A percentile compares a stretch with the other conserved stretches of the same genome.
Conservation (phyloP, 2,113 vertebrate genomes). For the Oceanodroma tethys region DNA sequence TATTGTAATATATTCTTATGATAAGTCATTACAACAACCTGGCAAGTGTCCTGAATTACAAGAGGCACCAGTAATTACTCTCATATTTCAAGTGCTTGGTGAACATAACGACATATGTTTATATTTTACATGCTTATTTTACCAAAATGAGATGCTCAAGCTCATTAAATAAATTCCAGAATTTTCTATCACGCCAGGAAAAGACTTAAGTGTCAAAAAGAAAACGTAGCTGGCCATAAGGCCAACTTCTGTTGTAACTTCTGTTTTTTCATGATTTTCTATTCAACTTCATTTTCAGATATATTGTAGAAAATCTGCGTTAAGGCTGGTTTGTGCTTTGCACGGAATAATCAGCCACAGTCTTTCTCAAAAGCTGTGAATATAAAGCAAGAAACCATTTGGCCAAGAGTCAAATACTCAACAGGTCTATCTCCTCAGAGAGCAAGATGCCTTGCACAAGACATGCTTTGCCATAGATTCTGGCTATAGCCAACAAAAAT, state of each 20-base stretch:
- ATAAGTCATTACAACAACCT: neutral
- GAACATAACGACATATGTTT: conserved; percentile 3
- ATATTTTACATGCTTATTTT: conserved; percentile 11
- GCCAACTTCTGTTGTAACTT: conserved; percentile 52
- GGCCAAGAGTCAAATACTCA: conserved; percentile 39
- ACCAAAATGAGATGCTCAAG: conserved; percentile 7
- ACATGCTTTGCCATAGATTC: conserved; percentile 9
- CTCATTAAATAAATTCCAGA: conserved; percentile 50
- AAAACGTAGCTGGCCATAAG: conserved; percentile 21
- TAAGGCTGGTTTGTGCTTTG: conserved; percentile 15
- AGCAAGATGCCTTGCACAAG: conserved; percentile 7
- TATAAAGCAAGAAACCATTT: conserved; percentile 55
- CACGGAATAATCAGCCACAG: conserved; percentile 28
- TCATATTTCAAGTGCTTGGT: neutral
- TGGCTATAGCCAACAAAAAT: neutral
- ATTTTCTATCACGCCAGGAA: conserved; percentile 5
- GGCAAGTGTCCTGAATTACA: neutral
- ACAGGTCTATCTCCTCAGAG: conserved; percentile 20
- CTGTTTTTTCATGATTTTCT: conserved; percentile 15
- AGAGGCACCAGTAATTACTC: neutral
- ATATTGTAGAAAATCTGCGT: neutral
- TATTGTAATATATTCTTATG: neutral
- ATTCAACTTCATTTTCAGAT: conserved; percentile 15
- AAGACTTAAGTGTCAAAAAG: conserved; percentile 19
- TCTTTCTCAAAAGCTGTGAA: conserved; percentile 44